Conservation (phyloP, 2,797 vertebrate species). For the Neosilurus hyrtlii region DNA sequence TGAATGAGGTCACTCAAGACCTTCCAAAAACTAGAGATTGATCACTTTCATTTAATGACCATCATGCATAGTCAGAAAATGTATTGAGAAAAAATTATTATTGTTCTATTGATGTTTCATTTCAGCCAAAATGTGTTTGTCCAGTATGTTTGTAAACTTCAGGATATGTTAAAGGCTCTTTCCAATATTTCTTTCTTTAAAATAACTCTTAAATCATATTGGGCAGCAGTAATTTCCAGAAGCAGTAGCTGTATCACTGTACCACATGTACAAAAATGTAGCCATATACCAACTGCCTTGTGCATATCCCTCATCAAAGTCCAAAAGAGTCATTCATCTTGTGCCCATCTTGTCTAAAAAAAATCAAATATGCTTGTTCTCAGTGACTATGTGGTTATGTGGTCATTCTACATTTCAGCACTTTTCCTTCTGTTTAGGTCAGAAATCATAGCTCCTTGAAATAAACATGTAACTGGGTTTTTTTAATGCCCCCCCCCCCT, state of each 20-base stretch:
- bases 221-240: slow-evolving; percentile 31
- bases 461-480: neutral
- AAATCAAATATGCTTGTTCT: neutral
- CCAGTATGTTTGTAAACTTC: neutral
- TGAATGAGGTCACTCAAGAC: neutral
- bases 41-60: neutral
- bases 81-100: neutral
- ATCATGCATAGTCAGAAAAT: neutral
- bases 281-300: slow-evolving; percentile 9
- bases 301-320: neutral
- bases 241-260: neutral
- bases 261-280: slow-evolving; percentile 3
- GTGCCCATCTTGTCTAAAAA: neutral
- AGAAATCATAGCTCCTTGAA: slow-evolving; percentile 22
- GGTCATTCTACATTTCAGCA: slow-evolving; percentile 15
- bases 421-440: slow-evolving; percentile 10
- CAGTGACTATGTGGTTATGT: slow-evolving; percentile 21
- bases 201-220: slow-evolving; percentile 27
- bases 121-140: slow-evolving; percentile 9
- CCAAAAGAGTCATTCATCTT: neutral
- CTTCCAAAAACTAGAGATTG: neutral
- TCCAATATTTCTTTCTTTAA: neutral
- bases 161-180: neutral
- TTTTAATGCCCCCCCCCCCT: neutral
- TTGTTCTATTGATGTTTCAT: neutral